Percentiles rank a stretch among this genome's conserved stretches.
Evolutionary conservation across 2,888 invertebrate species (phyloP).

Genomic region (Agriotes lineatus): DNA sequence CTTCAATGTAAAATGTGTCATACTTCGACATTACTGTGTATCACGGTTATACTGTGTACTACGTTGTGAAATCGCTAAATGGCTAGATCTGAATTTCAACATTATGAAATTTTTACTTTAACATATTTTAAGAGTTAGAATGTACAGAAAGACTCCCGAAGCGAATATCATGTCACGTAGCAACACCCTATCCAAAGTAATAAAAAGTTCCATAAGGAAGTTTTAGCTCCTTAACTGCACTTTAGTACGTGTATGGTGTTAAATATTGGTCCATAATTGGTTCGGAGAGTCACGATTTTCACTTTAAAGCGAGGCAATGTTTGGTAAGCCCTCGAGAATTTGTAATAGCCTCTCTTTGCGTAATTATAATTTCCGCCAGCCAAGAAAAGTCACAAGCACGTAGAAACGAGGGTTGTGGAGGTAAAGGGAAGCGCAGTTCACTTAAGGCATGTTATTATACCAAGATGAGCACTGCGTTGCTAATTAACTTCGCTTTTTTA

Average conservation of each 20-base stretch:
- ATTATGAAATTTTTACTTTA: too few species aligned
- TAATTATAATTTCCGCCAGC: neutral
- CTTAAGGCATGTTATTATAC: neutral
- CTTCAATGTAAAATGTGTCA: too few species aligned
- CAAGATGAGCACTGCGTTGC: neutral
- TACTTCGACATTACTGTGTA: too few species aligned
- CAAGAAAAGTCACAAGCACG: neutral
- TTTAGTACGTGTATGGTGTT: neutral
- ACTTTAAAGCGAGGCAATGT: neutral
- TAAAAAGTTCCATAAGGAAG: neutral
- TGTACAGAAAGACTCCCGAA: too few species aligned
- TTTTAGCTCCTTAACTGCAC: neutral
- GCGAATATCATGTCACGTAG: constrained; percentile 3
- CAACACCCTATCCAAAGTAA: neutral
- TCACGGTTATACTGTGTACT: too few species aligned
- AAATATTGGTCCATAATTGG: neutral
- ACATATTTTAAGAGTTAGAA: too few species aligned
- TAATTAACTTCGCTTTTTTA: constrained; percentile 19
- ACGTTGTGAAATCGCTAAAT: too few species aligned
- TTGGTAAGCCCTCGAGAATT: neutral
- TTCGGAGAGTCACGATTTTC: neutral
- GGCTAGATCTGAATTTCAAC: too few species aligned
- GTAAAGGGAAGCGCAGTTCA: neutral
- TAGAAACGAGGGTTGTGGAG: neutral
- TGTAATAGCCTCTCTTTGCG: neutral